Conservation (phyloP, 2,797 vertebrate species). For the Chelon auratus region DNA sequence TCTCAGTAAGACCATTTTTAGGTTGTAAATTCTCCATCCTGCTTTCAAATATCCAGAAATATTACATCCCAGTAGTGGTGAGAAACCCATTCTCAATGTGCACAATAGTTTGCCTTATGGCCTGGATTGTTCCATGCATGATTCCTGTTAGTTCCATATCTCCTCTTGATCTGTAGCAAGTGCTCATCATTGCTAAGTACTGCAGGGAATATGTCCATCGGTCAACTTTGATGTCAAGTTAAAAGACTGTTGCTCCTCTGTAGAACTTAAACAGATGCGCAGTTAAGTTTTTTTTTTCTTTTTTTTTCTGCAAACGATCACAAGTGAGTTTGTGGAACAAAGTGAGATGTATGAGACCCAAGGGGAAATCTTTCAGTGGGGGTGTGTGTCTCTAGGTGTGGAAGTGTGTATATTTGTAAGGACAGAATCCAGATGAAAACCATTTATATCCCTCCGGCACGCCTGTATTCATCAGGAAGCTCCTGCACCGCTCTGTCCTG, state of each 20-base stretch:
- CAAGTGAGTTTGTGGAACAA: conserved; percentile 75
- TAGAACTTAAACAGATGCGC: conserved; percentile 73
- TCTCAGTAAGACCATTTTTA: neutral
- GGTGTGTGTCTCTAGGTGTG: conserved; percentile 29
- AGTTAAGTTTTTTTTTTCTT: conserved; percentile 29
- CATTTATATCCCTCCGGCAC: conserved; percentile 57
- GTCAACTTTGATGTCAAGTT: conserved; percentile 61
- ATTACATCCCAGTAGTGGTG: neutral
- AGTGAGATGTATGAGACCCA: conserved; percentile 81
- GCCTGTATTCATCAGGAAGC: conserved; percentile 62
- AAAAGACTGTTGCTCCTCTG: conserved; percentile 51
- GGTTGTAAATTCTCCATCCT: conserved; percentile 1
- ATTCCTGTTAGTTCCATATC: conserved; percentile 19
- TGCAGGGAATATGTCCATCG: conserved; percentile 39
- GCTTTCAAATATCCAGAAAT: conserved; percentile 5
- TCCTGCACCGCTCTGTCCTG: conserved; percentile 47
- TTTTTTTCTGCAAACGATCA: conserved; percentile 61
- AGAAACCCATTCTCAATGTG: neutral
- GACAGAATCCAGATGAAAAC: conserved; percentile 67
- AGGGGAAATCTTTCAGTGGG: conserved; percentile 68
- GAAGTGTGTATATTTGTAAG: conserved; percentile 27
- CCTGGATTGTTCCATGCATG: conserved; percentile 10
- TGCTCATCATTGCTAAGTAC: conserved; percentile 34
- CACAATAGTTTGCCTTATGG: neutral
- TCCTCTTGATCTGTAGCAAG: conserved; percentile 19